phyloP scores from a whole-genome alignment of 2,888 invertebrate species.

The Xestobium rufovillosum region DNA sequence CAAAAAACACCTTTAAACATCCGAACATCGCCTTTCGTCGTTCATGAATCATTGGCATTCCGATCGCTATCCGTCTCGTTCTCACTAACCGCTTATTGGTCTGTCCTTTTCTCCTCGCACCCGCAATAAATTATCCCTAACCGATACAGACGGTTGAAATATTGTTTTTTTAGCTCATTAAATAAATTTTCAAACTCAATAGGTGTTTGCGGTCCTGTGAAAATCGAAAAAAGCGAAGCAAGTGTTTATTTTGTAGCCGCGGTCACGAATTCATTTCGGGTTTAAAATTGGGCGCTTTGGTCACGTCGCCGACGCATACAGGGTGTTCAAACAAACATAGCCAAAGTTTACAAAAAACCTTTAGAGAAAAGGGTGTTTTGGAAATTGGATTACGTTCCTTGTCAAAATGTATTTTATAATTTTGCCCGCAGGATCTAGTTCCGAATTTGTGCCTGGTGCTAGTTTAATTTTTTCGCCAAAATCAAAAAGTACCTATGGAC shows the following conservation, averaged over 20 bases:
- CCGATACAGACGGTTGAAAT: conserved; percentile 40
- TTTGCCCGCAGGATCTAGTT: too few relatives aligned
- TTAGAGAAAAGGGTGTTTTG: too few relatives aligned
- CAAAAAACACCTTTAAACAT: conserved; percentile 40
- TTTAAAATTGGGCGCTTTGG: too few relatives aligned
- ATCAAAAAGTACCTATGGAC: too few relatives aligned
- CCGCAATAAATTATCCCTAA: conserved; percentile 39
- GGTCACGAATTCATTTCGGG: too few relatives aligned
- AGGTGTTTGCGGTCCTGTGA: conserved; percentile 38
- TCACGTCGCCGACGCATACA: too few relatives aligned
- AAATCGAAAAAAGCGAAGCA: conserved; percentile 34
- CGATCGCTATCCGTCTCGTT: conserved; percentile 27
- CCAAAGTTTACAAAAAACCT: too few relatives aligned
- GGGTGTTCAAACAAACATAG: too few relatives aligned
- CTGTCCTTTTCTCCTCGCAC: conserved; percentile 24
- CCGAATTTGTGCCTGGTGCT: too few relatives aligned
- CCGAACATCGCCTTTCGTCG: conserved; percentile 43
- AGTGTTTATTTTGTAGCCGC: conserved; percentile 38
- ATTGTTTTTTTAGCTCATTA: conserved; percentile 43
- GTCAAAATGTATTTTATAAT: too few relatives aligned
- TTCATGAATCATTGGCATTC: conserved; percentile 44
- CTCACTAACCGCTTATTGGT: conserved; percentile 12
- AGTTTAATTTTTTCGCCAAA: too few relatives aligned
- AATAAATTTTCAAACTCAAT: conserved; percentile 42
- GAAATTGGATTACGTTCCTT: too few relatives aligned